These are phyloP conservation scores for Crambe crambe DNA, from an alignment of 37 sponge, comb jelly and placozoan genomes.

Conservation along the genomic window DNA sequence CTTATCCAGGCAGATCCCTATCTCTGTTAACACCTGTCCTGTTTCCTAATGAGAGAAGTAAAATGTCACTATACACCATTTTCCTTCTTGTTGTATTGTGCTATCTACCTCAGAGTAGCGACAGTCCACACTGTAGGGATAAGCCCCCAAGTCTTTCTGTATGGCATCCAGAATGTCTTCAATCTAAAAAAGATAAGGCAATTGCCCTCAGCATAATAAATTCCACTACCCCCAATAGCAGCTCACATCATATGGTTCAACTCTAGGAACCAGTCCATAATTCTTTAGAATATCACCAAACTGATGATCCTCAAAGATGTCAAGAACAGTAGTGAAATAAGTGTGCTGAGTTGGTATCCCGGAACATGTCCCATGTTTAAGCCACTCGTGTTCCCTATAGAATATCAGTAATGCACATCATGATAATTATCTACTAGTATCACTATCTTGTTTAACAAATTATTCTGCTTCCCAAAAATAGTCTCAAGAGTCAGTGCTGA, in stretches of 20 bases:
- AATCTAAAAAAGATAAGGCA: constrained; percentile 8
- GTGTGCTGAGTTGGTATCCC: constrained; percentile 16
- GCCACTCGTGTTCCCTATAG: constrained; percentile 59
- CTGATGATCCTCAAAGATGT: constrained; percentile 19
- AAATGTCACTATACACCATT: no score
- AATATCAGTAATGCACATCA: neutral
- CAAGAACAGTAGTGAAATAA: constrained; percentile 39
- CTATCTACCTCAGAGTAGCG: constrained; percentile 27
- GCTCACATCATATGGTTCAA: no score
- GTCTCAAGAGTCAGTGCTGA: neutral
- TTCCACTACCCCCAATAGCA: no score
- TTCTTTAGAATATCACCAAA: constrained; percentile 29
- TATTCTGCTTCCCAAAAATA: no score
- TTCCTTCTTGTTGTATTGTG: no score
- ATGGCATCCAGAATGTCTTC: constrained; percentile 19
- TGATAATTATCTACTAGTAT: neutral
- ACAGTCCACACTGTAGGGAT: constrained; percentile 36
- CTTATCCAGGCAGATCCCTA: constrained; percentile 40
- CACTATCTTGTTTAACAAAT: neutral
- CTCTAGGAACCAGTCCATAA: neutral
- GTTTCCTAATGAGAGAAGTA: no score
- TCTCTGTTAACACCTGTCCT: constrained; percentile 39
- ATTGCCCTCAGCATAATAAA: no score
- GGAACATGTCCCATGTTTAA: constrained; percentile 68
- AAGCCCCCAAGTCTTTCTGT: neutral